Conservation (phyloP, 2,113 vertebrate species). For the Hydropotes inermis region DNA sequence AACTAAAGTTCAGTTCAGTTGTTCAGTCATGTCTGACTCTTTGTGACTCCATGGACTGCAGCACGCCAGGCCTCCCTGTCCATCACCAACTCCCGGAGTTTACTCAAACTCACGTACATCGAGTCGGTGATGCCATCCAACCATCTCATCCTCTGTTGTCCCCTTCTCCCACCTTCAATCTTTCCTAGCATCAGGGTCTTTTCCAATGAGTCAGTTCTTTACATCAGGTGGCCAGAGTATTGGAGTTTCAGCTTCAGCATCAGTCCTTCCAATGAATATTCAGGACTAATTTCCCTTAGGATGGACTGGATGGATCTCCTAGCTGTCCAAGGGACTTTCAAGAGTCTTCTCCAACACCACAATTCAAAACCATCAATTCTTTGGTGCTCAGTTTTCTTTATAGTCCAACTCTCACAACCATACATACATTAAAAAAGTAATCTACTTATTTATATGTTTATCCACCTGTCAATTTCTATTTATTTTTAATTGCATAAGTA, state of each 20-base stretch:
- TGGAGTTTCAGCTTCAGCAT: background rate
- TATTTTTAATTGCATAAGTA: background rate
- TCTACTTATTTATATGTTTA: background rate
- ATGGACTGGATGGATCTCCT: background rate
- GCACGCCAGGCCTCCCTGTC: fast-evolving
- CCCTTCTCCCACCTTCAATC: background rate
- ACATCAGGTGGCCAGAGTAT: background rate
- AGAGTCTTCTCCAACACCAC: background rate
- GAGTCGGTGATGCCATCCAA: background rate
- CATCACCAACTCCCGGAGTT: background rate
- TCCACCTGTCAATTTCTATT: background rate
- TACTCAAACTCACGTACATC: background rate
- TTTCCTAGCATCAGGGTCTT: background rate
- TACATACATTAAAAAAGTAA: background rate
- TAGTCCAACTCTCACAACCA: background rate
- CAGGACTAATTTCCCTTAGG: background rate
- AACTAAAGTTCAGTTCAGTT: background rate
- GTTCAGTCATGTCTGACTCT: background rate
- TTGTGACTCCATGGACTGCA: background rate
- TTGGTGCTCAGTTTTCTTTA: background rate
- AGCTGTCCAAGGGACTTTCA: background rate
- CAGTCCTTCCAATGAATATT: background rate
- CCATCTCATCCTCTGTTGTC: background rate
- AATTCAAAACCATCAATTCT: background rate
- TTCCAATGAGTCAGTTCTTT: background rate